These are phyloP conservation scores for Neoscelio sp. DNA, from an alignment of 2,888 invertebrate genomes.

Conservation along the genomic window DNA sequence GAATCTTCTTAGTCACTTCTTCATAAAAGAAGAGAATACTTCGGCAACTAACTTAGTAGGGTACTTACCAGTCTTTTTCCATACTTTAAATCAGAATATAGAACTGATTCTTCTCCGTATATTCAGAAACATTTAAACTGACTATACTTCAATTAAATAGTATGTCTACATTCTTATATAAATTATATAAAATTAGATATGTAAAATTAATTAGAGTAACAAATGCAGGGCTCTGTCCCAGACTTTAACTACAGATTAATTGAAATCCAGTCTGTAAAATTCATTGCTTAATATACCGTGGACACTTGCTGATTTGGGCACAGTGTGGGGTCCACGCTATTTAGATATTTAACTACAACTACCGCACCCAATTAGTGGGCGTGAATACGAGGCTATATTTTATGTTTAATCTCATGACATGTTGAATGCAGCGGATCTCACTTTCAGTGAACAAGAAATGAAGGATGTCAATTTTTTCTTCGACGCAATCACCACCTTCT, in stretches of 20 bases:
- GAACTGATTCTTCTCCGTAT: no score
- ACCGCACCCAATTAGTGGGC: slow-evolving; percentile 74
- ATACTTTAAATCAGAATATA: no score
- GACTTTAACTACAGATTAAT: slow-evolving; percentile 79
- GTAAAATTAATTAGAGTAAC: slow-evolving; percentile 11
- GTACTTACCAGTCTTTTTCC: no score
- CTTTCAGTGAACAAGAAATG: slow-evolving; percentile 7
- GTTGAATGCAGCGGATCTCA: slow-evolving; percentile 73
- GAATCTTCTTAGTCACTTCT: no score
- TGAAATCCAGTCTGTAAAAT: slow-evolving; percentile 81
- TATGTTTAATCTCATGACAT: slow-evolving; percentile 75
- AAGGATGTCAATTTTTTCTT: neutral
- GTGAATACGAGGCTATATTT: slow-evolving; percentile 79
- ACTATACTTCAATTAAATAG: no score
- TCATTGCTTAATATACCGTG: slow-evolving; percentile 78
- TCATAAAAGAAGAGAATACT: no score
- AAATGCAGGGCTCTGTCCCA: slow-evolving; percentile 67
- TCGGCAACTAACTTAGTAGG: no score
- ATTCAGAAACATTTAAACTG: no score
- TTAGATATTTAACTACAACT: slow-evolving; percentile 76
- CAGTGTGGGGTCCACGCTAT: slow-evolving; percentile 68
- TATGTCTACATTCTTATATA: no score
- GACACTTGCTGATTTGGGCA: slow-evolving; percentile 62
- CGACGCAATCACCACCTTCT: no score
- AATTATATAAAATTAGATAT: slow-evolving; percentile 14